Evolutionary conservation across 2,113 vertebrate genomes (phyloP), one percentile per base, ranked within the genome.

Genomic region (Candoia aspera): DNA sequence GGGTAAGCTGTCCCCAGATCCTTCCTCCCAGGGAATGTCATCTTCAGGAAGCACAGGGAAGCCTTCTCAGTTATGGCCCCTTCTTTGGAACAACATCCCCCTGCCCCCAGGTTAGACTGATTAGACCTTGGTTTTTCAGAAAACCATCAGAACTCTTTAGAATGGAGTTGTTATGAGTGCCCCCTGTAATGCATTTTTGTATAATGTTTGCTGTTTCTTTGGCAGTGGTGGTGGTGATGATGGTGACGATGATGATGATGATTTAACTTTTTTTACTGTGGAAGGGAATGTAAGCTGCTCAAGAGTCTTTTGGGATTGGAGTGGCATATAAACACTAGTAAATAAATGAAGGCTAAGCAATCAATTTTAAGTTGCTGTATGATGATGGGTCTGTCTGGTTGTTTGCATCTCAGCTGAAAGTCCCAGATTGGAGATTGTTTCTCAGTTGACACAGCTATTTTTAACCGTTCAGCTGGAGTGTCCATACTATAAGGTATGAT

Each of bases 381-480:
- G 26, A 73, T 64, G n/a, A 42, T 58, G 11, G n/a, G 87, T 94
- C 90, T 94, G 23, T 53, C 2, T 90, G 62, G 29, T 68, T 93
- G 10, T 94, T 95, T 91, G 92, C 94, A 0, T 97, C 97, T 93
- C 95, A 99, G 99, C 97, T 53, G 93, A 98, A 84, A 96, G 95
- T 8, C 95, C 94, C 0, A 95, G 95, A 84, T 94, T 98, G 92
- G 97, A 98, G 95, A 96, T 97, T 88, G 95, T 97, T 89, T 98
- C 98, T 37, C 98, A 97, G 93, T 94, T 99, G 95, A 99, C 98
- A 2, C 99, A 98, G 86, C 98, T 99, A 64, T 98, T 98, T 96
- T 97, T 99, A 94, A 98, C 98, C 3, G 94, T 98, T 13, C 97
- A 96, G 93, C 94, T 99, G 33, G 99, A 99, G 90, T 99, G 99